Evolutionary conservation across 2,113 vertebrate genomes (phyloP).

Genomic region (Heptranchias perlo): DNA sequence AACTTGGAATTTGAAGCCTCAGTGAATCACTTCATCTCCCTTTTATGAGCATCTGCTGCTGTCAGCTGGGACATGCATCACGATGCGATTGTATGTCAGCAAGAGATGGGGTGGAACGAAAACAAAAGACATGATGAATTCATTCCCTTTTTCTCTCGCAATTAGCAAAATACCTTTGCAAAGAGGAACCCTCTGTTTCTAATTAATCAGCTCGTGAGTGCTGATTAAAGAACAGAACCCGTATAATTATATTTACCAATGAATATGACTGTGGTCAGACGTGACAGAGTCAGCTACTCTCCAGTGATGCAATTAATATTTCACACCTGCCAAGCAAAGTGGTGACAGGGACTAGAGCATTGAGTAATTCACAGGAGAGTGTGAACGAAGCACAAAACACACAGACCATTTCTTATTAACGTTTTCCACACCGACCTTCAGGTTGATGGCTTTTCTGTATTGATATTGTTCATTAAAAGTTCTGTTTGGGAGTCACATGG

Average conservation of each 20-base stretch:
- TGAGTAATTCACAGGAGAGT: slow-evolving; percentile 30
- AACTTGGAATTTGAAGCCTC: background rate
- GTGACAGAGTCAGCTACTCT: slow-evolving; percentile 59
- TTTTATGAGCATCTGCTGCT: slow-evolving; percentile 51
- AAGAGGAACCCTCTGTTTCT: slow-evolving; percentile 61
- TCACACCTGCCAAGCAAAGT: slow-evolving; percentile 70
- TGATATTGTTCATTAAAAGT: slow-evolving; percentile 3
- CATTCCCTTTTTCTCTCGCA: slow-evolving; percentile 64
- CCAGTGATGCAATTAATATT: slow-evolving; percentile 74
- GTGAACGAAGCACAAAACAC: background rate
- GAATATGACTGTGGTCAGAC: slow-evolving; percentile 63
- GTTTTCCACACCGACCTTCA: background rate
- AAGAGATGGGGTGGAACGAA: slow-evolving; percentile 51
- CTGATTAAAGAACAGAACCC: slow-evolving; percentile 55
- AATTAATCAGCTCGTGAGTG: slow-evolving; percentile 63
- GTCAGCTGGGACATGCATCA: slow-evolving; percentile 53
- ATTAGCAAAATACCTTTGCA: slow-evolving; percentile 68
- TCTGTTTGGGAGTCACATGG: background rate
- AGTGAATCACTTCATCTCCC: slow-evolving; percentile 1
- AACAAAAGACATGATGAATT: slow-evolving; percentile 73
- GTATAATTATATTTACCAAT: slow-evolving; percentile 61
- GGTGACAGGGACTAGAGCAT: slow-evolving; percentile 43
- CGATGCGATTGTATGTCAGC: slow-evolving; percentile 49
- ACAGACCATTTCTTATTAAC: slow-evolving; percentile 16
- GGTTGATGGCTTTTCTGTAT: background rate